Percentiles rank a stretch among this genome's conserved stretches.
phyloP scores from a whole-genome alignment of 2,797 vertebrate species.

The Sardinella longiceps region DNA sequence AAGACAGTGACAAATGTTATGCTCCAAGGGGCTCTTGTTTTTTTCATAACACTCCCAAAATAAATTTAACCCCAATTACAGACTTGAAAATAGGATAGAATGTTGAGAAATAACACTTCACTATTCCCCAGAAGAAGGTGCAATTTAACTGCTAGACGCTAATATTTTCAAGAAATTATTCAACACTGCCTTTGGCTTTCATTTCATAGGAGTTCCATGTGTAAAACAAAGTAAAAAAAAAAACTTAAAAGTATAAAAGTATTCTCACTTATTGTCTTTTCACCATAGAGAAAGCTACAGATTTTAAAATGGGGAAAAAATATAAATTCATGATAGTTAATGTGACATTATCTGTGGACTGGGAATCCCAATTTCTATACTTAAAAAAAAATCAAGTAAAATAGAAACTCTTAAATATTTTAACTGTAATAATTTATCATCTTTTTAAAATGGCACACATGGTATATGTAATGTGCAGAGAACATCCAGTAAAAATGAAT shows the following conservation, averaged over 20 bases:
- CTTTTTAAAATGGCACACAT: constrained; percentile 23
- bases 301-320: constrained; percentile 6
- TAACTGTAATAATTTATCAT: not conserved
- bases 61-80: not conserved
- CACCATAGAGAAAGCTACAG: not conserved
- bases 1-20: not conserved
- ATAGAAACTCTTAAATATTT: not conserved
- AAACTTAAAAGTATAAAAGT: not conserved
- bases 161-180: not conserved
- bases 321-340: not conserved
- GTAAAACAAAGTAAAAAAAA: not conserved
- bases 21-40: not conserved
- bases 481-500: constrained; percentile 4
- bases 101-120: not conserved
- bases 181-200: not conserved
- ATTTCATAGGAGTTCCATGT: not conserved
- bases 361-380: not conserved
- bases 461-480: not conserved
- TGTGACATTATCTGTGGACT: not conserved
- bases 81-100: not conserved
- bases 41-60: not conserved
- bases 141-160: not conserved
- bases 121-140: not conserved
- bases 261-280: not conserved
- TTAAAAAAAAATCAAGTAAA: not conserved